These are phyloP conservation scores for Mactromeris polynyma DNA, from an alignment of 2,888 invertebrate genomes.

Conservation along the genomic window DNA sequence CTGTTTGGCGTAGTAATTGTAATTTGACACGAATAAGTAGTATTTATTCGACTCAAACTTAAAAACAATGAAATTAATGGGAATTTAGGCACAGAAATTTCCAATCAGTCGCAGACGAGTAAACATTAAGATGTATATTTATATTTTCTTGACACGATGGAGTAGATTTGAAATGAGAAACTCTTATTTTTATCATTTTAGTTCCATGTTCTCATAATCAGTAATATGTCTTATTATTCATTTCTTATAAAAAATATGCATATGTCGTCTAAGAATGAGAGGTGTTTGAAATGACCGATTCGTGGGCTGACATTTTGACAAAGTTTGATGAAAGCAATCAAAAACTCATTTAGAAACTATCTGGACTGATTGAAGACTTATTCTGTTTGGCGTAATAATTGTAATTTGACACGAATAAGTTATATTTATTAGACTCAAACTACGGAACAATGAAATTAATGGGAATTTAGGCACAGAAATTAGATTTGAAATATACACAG, in stretches of 20 bases:
- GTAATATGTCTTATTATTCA: no score
- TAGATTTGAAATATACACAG: no score
- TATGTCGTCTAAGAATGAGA: no score
- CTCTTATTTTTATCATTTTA: no score
- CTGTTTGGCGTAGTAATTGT: not conserved
- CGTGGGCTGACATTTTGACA: constrained; percentile 41
- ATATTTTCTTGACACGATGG: not conserved
- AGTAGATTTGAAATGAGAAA: not conserved
- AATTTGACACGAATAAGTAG: constrained; percentile 50
- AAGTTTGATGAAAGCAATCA: constrained; percentile 31
- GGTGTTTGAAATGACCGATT: no score
- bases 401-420: constrained; percentile 51
- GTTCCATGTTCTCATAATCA: no score
- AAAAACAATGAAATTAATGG: not conserved
- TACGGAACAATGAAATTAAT: not conserved
- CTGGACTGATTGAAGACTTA: constrained; percentile 1
- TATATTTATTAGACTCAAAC: constrained; percentile 21
- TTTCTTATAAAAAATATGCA: no score
- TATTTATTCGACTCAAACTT: not conserved
- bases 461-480: no score
- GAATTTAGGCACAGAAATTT: not conserved
- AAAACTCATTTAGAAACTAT: constrained; percentile 12
- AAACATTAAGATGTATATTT: not conserved
- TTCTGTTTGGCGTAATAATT: not conserved
- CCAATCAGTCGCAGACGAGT: not conserved